These are phyloP conservation scores for Toxonevra muliebris DNA, from an alignment of 2,888 invertebrate genomes.

Conservation along the genomic window DNA sequence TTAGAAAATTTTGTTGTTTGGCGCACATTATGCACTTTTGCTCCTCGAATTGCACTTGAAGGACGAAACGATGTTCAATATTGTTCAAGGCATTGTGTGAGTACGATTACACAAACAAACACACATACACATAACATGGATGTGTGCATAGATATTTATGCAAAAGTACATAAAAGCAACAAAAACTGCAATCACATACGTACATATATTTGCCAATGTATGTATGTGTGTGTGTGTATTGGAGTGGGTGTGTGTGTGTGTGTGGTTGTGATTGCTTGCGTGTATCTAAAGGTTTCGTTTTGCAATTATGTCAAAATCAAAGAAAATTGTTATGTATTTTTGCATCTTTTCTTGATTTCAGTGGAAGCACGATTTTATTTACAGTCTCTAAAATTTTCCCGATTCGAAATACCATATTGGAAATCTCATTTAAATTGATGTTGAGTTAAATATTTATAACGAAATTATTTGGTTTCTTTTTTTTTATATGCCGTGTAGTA, in stretches of 20 bases:
- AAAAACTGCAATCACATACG: neutral
- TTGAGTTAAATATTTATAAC: conserved; percentile 6
- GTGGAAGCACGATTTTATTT: too few species aligned
- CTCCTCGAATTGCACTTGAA: conserved; percentile 43
- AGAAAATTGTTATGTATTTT: conserved; percentile 32
- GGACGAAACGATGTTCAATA: conserved; percentile 40
- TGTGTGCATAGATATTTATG: neutral
- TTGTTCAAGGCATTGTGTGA: conserved; percentile 33
- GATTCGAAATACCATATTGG: neutral
- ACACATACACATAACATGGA: neutral
- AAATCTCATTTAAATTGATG: neutral
- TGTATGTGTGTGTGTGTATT: conserved; percentile 8
- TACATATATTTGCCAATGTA: conserved; percentile 3
- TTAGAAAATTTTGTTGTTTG: conserved; percentile 23
- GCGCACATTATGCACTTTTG: conserved; percentile 40
- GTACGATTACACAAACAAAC: neutral
- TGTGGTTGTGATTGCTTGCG: neutral
- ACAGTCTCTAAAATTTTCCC: too few species aligned
- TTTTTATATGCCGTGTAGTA: too few species aligned
- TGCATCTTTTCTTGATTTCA: too few species aligned
- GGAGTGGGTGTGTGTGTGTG: conserved; percentile 4
- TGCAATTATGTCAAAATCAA: conserved; percentile 36
- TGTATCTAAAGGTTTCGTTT: conserved; percentile 3
- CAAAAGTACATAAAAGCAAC: neutral
- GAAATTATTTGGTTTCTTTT: neutral